phyloP scores from a whole-genome alignment of 2,888 invertebrate genomes.

The Nycteola revayana region DNA sequence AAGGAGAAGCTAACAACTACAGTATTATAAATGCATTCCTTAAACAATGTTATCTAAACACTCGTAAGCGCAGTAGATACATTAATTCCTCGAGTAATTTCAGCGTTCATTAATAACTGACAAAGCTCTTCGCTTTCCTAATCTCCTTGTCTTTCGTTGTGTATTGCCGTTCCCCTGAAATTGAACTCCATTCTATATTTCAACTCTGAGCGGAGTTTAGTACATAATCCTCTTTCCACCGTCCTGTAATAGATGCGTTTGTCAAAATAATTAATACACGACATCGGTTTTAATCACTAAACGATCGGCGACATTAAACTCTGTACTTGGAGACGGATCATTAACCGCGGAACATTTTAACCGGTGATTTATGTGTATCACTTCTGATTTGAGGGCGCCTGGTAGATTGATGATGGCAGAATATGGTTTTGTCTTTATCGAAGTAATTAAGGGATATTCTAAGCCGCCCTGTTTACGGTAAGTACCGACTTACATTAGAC shows the following conservation, averaged over 20 bases:
- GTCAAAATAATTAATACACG: slow-evolving; percentile 36
- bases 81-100: slow-evolving; percentile 49
- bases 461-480: too few species aligned
- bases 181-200: slow-evolving; percentile 37
- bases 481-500: too few species aligned
- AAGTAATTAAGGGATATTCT: too few species aligned
- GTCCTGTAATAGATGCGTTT: slow-evolving; percentile 36
- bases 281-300: slow-evolving; percentile 34
- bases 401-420: too few species aligned
- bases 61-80: slow-evolving; percentile 33
- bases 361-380: too few species aligned
- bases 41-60: slow-evolving; percentile 48
- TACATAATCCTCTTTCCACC: slow-evolving; percentile 31
- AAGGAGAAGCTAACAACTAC: too few species aligned
- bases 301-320: slow-evolving; percentile 27
- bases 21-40: slow-evolving; percentile 19
- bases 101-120: slow-evolving; percentile 62
- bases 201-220: slow-evolving; percentile 34
- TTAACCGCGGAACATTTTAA: slow-evolving; percentile 2
- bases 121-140: slow-evolving; percentile 50
- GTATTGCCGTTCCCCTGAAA: slow-evolving; percentile 29
- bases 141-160: slow-evolving; percentile 40
- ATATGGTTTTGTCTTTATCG: too few species aligned
- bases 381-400: not conserved
- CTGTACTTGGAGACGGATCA: slow-evolving; percentile 16